Base-by-base conservation (phyloP, 2,888 invertebrate species). In the Alloplasta piceator region DNA sequence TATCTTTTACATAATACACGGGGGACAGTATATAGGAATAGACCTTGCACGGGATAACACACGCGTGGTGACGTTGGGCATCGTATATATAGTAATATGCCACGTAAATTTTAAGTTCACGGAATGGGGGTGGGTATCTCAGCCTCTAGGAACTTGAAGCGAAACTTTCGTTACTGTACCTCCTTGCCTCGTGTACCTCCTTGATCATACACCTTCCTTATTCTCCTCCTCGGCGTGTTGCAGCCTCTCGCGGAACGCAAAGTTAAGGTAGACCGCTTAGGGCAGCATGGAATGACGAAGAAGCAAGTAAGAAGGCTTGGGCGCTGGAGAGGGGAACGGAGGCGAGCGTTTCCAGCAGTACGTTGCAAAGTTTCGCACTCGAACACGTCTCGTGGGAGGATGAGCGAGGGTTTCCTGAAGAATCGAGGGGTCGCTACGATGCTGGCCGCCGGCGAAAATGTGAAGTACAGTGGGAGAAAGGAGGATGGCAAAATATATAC, bases 251-350 rank as follows among this genome's bases (percentile, higher is more conserved):
- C 60, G 46, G 60, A 67, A 61, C 61, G 71, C 71, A 75, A 80
- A 80, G 80, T 80, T 76, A 70, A 80, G 80, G 76, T 80, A 72
- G 72, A 80, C 76, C 80, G 80, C 80, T 80, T 80, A 72, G 67
- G 80, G 80, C 68, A 50, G 67, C 63, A 58, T 41, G 76, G 70
- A 67, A 80, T 63, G 76, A 76, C 72, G 76, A 76, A 72, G 75
- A 72, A 76, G 72, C 39, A 36, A 46, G 64, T 56, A 16, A 64
- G 64, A 48, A 36, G 12, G 46, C 1, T 43, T 14, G 46, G 26
- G 63, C 9, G 10, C 16, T 5, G 4, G 41, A 6, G 63, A 10
- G 43, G 61, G 26, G 41, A n/a, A 39, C 14, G 43, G n/a, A 10
- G 48, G n/a, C 5, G 14, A 36, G 56, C 50, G 26, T 48, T 58